Evolutionary conservation across 2,888 invertebrate genomes (phyloP).

Genomic region (Philaethria dido): DNA sequence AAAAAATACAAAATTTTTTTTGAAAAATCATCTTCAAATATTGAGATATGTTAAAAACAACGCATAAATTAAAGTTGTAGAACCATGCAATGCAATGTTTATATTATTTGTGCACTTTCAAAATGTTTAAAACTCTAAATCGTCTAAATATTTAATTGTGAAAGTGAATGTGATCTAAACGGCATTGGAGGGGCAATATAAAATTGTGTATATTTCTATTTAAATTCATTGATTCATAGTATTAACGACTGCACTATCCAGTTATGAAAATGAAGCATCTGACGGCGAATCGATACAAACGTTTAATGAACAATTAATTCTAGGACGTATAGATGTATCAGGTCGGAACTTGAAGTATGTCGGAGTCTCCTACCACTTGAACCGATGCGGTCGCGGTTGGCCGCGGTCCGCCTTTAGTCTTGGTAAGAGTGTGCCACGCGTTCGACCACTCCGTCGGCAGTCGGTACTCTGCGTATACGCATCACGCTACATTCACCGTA

Average conservation of each 20-base stretch:
- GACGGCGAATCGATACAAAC: constrained; percentile 68
- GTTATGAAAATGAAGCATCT: constrained; percentile 53
- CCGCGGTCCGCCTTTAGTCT: constrained; percentile 32
- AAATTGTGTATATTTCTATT: neutral
- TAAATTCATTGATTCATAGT: neutral
- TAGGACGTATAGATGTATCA: constrained; percentile 57
- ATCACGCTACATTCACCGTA: constrained; percentile 23
- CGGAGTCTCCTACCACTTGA: constrained; percentile 37
- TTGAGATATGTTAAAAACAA: neutral
- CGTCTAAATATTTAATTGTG: neutral
- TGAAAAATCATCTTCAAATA: too few species aligned
- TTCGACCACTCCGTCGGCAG: constrained; percentile 38
- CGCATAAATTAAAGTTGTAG: too few species aligned
- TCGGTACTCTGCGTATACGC: constrained; percentile 35
- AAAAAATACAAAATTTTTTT: too few species aligned
- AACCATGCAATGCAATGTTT: neutral
- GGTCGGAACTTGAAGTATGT: constrained; percentile 6
- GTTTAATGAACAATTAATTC: constrained; percentile 59
- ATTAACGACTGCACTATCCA: neutral
- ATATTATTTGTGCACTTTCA: neutral
- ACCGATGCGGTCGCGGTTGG: constrained; percentile 45
- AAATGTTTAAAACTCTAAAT: neutral
- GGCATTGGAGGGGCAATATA: neutral
- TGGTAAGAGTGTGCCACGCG: constrained; percentile 45
- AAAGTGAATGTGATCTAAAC: neutral